Conservation (phyloP, 2,888 invertebrate genomes). For the Agrochola macilenta region DNA sequence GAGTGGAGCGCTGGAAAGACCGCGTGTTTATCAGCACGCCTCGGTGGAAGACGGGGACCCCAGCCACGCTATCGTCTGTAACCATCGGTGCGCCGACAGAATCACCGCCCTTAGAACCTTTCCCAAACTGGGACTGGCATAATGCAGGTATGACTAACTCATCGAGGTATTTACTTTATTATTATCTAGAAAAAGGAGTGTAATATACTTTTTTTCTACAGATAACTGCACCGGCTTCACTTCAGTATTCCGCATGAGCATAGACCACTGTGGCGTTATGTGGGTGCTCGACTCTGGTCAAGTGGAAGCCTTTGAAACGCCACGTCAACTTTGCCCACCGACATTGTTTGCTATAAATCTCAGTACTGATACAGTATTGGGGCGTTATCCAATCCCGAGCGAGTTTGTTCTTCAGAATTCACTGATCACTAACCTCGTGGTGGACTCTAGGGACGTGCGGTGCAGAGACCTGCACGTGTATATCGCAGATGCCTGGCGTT, state of each 20-base stretch:
- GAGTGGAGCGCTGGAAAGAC: slow-evolving; percentile 93
- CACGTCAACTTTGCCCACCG: slow-evolving; percentile 93
- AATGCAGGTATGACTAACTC: slow-evolving; percentile 78
- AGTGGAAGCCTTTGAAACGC: slow-evolving; percentile 92
- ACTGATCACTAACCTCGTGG: slow-evolving; percentile 92
- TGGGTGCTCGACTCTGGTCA: slow-evolving; percentile 96
- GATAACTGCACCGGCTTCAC: slow-evolving; percentile 91
- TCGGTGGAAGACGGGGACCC: slow-evolving; percentile 94
- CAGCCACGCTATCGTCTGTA: slow-evolving; percentile 93
- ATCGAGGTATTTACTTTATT: background rate
- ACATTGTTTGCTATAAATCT: slow-evolving; percentile 94
- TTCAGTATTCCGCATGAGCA: slow-evolving; percentile 94
- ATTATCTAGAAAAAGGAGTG: background rate
- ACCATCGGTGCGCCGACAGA: slow-evolving; percentile 89
- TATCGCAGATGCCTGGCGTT: slow-evolving; percentile 93
- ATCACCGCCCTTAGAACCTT: slow-evolving; percentile 92
- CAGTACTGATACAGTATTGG: slow-evolving; percentile 91
- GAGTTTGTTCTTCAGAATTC: slow-evolving; percentile 92
- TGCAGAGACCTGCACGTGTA: slow-evolving; percentile 93
- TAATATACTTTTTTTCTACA: slow-evolving; percentile 59
- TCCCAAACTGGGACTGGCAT: slow-evolving; percentile 94
- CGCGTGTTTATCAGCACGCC: slow-evolving; percentile 94
- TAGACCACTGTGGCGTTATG: slow-evolving; percentile 94
- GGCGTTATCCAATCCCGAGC: slow-evolving; percentile 92
- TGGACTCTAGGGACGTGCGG: slow-evolving; percentile 91